phyloP scores from a whole-genome alignment of 1,140 invertebrate genomes.

The Cepaea nemoralis region DNA sequence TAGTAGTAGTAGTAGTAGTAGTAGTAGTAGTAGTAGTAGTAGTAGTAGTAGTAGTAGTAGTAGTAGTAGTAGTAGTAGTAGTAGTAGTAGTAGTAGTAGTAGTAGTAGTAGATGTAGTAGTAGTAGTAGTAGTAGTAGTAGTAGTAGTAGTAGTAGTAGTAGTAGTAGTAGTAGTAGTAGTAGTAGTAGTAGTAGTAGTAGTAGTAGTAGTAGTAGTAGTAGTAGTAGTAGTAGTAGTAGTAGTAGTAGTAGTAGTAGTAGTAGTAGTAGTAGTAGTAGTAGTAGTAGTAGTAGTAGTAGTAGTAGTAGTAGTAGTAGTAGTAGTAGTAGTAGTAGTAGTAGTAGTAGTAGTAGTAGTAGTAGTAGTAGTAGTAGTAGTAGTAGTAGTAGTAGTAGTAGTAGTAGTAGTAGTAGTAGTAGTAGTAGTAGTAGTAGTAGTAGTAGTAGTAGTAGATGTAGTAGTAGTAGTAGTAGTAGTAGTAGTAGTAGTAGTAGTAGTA shows the following conservation, averaged over 20 bases:
- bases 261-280: slow-evolving; percentile 30
- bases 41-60: slow-evolving; percentile 33
- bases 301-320: slow-evolving; percentile 34
- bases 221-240: slow-evolving; percentile 29
- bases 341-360: slow-evolving; percentile 7
- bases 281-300: slow-evolving; percentile 28
- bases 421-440: too few relatives aligned
- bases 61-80: slow-evolving; percentile 27
- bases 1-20: slow-evolving; percentile 32
- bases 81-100: slow-evolving; percentile 19
- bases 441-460: too few relatives aligned
- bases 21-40: slow-evolving; percentile 28
- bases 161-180: slow-evolving; percentile 32
- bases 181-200: slow-evolving; percentile 28
- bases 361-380: slow-evolving; percentile 8
- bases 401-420: not conserved
- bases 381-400: slow-evolving; percentile 18
- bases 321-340: slow-evolving; percentile 6
- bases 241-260: slow-evolving; percentile 26
- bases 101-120: slow-evolving; percentile 2
- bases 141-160: slow-evolving; percentile 33
- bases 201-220: slow-evolving; percentile 33
- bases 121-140: slow-evolving; percentile 30
- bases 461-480: too few relatives aligned
- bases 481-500: too few relatives aligned